A percentile compares a stretch with the other conserved stretches of the same genome.
Conservation (phyloP, 2,113 vertebrate species). For the Cryptotis parvus region DNA sequence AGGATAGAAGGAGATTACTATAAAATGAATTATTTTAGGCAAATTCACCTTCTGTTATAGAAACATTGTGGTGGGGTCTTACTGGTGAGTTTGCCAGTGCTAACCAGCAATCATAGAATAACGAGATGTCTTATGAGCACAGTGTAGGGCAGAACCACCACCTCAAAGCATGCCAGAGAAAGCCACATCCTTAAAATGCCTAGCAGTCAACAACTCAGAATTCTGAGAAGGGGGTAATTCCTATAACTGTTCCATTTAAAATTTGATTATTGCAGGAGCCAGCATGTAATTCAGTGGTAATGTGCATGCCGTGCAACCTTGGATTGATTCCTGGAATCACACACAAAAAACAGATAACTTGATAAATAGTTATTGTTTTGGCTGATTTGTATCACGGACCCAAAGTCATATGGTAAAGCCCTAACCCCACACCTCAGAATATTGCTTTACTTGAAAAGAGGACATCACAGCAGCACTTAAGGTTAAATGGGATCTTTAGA, state of each 20-base stretch:
- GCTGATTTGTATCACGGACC: not conserved
- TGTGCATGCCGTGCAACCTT: no score
- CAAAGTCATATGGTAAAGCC: not conserved
- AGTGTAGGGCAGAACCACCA: not conserved
- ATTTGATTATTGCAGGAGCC: not conserved
- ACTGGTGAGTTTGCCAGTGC: no score
- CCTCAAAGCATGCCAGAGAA: not conserved
- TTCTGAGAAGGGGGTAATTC: not conserved
- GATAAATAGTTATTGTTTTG: not conserved
- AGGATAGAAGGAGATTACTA: no score
- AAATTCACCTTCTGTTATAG: no score
- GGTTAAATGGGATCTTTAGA: not conserved
- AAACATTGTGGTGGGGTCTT: no score
- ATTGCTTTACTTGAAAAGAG: not conserved
- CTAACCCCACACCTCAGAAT: not conserved
- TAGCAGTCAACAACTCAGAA: not conserved
- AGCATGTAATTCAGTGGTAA: no score
- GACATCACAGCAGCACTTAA: not conserved
- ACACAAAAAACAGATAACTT: no score
- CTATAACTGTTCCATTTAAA: not conserved
- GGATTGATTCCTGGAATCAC: no score
- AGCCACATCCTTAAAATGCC: no score
- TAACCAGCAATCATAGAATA: not conserved
- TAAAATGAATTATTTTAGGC: no score
- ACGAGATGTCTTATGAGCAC: not conserved